Evolutionary conservation across 2,797 vertebrate species (phyloP).

Genomic region (Pangasius djambal): DNA sequence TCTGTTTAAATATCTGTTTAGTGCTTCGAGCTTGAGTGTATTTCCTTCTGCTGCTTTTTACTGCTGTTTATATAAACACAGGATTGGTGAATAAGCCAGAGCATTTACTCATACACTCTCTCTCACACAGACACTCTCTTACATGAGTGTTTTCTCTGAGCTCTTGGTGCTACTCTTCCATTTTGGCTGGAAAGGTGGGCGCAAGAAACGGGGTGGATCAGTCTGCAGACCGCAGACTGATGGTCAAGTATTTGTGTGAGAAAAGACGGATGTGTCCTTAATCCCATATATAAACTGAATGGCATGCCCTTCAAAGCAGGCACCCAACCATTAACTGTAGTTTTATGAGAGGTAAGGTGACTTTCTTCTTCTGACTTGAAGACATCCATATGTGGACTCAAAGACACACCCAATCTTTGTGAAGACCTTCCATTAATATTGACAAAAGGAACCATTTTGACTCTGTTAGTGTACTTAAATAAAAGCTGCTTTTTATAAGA

Average conservation of each 20-base stretch:
- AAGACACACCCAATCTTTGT: neutral
- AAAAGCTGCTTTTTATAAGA: neutral
- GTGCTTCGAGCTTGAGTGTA: neutral
- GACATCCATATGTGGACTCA: neutral
- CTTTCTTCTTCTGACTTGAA: neutral
- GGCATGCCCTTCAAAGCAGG: neutral
- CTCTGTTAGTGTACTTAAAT: neutral
- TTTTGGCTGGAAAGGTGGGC: neutral
- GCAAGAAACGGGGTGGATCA: neutral
- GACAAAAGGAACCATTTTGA: neutral
- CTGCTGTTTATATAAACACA: conserved; percentile 60
- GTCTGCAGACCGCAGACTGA: neutral
- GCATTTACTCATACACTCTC: conserved; percentile 8
- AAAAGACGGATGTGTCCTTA: neutral
- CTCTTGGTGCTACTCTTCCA: neutral
- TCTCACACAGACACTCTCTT: conserved; percentile 29
- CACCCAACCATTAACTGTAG: neutral
- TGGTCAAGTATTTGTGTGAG: neutral
- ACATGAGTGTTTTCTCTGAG: neutral
- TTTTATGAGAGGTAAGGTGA: neutral
- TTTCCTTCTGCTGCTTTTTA: conserved; percentile 22
- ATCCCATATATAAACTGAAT: neutral
- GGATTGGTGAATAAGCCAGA: conserved; percentile 1
- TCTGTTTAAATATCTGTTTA: conserved; percentile 63
- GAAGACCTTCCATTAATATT: neutral